Evolutionary conservation across 2,888 invertebrate genomes (phyloP), one percentile per base, ranked within the genome.

Genomic region (Brenthis ino): DNA sequence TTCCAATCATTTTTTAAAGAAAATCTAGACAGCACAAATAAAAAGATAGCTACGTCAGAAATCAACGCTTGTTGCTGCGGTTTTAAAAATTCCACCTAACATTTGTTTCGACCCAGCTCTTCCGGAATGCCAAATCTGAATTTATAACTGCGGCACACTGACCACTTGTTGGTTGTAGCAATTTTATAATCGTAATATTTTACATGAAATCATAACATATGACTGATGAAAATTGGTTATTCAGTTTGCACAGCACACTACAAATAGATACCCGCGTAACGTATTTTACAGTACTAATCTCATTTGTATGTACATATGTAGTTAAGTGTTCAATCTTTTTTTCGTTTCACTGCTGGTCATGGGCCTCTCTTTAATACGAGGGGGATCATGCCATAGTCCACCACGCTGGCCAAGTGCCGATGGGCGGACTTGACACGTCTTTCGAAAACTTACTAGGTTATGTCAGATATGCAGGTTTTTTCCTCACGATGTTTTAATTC

Each of bases 1-100:
- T 37, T 1, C 5, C 28, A 5, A 50, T 75, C 74, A 68, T 68
- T 74, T 77, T 76, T 79, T 77, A 79, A 78, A 71, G 11, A 37
- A 54, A 63, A 63, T 53, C 53, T 53, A 14, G 6, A 12, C 47
- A 24, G 24, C 8, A 54, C 11, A 3, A 43, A 66, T 58, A 24
- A 58, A 66, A 66, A 43, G 28, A n/a, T 53, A 58, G 47, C 47
- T 55, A 24, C 28, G 8, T 60, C 16, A 48, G n/a, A n/a, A 47
- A 55, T 37, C 63, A 53, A 47, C 28, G 54, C 43, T 66, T 37
- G 66, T 48, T 57, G 6, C 58, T 54, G 54, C 14, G 66, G 54
- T 48, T 65, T 66, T 53, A 53, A 66, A 65, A 66, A 47, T 60
- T 28, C 66, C 54, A 33, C 54, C 48, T 53, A 66, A 50, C 54